Evolutionary conservation across 2,888 invertebrate species (phyloP).

Genomic region (Rhaphigaster nebulosa): DNA sequence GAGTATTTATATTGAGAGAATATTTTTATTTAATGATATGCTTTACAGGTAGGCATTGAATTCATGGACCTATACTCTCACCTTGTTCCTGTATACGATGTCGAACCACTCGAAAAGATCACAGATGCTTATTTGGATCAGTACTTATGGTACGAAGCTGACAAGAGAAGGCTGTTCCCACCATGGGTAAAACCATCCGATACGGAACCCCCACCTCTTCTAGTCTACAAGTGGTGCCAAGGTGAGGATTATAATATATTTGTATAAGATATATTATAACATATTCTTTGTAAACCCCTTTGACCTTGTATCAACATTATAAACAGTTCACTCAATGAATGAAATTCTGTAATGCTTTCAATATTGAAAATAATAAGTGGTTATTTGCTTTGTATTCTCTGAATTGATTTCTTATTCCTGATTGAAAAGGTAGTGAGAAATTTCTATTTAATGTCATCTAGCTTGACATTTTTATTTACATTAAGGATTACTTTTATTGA

Average conservation of each 20-base stretch:
- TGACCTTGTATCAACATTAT: too few species aligned
- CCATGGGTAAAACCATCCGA: constrained; percentile 99
- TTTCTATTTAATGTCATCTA: too few species aligned
- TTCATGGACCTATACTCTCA: constrained; percentile 99
- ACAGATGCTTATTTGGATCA: constrained; percentile 99
- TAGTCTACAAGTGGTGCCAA: constrained; percentile 99
- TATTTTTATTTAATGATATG: not conserved
- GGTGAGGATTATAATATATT: constrained; percentile 71
- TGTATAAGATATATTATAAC: too few species aligned
- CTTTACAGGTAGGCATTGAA: constrained; percentile 83
- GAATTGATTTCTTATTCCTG: too few species aligned
- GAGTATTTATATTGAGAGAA: constrained; percentile 2
- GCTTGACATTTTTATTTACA: too few species aligned
- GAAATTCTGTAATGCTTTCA: too few species aligned
- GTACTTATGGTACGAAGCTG: constrained; percentile 99
- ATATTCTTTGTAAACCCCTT: too few species aligned
- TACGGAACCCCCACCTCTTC: constrained; percentile 92
- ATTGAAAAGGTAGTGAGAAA: too few species aligned
- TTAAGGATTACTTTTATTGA: too few species aligned
- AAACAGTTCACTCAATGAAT: too few species aligned
- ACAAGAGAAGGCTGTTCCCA: constrained; percentile 95
- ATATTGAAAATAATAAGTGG: too few species aligned
- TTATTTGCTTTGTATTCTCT: too few species aligned
- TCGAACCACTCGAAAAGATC: constrained; percentile 99
- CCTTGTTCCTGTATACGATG: constrained; percentile 98